Evolutionary conservation across 2,888 invertebrate genomes (phyloP), one percentile per base, ranked within the genome.

Genomic region (Patella caerulea): DNA sequence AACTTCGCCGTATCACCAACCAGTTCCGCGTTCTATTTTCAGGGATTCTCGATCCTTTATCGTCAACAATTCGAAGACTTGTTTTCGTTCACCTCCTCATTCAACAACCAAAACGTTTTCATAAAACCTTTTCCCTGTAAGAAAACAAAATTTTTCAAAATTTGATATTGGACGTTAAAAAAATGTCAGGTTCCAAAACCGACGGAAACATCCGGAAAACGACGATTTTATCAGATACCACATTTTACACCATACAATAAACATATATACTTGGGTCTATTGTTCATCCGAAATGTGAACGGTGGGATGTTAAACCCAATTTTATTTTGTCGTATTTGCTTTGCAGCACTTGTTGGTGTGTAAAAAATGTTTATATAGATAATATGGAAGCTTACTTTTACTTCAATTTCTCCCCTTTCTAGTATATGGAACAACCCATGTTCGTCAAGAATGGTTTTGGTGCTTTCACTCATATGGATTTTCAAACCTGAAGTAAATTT

Each of bases 381-480:
- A 24, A 24, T 24, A 45, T 45, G 19, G 14, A 17, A 2, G 14
- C 78, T 72, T 92, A 96, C 97, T 95, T 98, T 98, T 94, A 98
- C 95, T 88, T 96, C 95, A 73, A 98, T 95, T 90, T 96, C 95
- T 76, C 98, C 98, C 83, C 98, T 93, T 82, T 95, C 94, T 81
- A 95, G 95, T 75, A 97, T 93, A 75, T 94, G 94, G 91, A 98
- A 98, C 7, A 95, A 95, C 7, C 95, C 95, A 88, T 96, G 97
- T 15, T 94, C 94, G 86, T 98, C 97, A 85, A 98, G 92, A 56
- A 97, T 94, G 79, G 94, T 94, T 90, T 97, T 97, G 0, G 98
- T 98, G 76, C 93, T 94, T 0, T 96, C 95, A 87, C 98, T 98
- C 19, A 98, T 96, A 92, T 98, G 98, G 84, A 98, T 98, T 92